phyloP scores from a whole-genome alignment of 2,888 invertebrate genomes.

The Apodemia hepburni region DNA sequence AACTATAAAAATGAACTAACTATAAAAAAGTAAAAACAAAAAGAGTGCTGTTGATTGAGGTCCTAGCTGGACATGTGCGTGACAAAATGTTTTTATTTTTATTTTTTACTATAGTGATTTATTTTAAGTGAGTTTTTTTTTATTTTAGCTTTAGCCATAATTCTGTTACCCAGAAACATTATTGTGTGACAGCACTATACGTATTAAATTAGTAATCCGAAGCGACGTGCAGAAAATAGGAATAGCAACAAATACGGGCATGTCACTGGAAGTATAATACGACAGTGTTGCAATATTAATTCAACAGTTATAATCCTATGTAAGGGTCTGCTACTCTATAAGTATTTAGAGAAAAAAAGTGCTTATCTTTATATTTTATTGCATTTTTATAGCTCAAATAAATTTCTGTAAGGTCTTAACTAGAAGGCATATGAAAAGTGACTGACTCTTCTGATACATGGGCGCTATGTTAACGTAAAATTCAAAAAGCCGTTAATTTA shows the following conservation, averaged over 20 bases:
- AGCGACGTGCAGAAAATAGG: constrained; percentile 1
- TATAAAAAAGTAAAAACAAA: no score
- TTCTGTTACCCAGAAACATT: background rate
- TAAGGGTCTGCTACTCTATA: background rate
- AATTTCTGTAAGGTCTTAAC: no score
- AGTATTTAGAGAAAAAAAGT: background rate
- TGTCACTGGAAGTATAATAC: constrained; percentile 1
- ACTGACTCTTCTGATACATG: no score
- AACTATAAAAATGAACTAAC: no score
- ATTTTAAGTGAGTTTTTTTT: background rate
- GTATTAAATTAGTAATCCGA: constrained; percentile 4
- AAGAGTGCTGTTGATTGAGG: no score
- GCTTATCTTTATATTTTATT: background rate
- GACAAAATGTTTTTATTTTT: no score
- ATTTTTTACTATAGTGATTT: background rate
- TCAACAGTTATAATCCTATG: background rate
- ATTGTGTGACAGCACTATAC: constrained; percentile 1
- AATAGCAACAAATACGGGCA: constrained; percentile 6
- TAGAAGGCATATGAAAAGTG: no score
- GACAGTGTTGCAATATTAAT: constrained; percentile 1
- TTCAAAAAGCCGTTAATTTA: no score
- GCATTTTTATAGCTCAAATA: background rate
- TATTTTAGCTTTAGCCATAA: background rate
- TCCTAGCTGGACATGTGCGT: no score
- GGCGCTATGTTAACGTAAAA: no score